Evolutionary conservation across 1,140 invertebrate genomes (phyloP).

Genomic region (Leptestheria dahalacensis): DNA sequence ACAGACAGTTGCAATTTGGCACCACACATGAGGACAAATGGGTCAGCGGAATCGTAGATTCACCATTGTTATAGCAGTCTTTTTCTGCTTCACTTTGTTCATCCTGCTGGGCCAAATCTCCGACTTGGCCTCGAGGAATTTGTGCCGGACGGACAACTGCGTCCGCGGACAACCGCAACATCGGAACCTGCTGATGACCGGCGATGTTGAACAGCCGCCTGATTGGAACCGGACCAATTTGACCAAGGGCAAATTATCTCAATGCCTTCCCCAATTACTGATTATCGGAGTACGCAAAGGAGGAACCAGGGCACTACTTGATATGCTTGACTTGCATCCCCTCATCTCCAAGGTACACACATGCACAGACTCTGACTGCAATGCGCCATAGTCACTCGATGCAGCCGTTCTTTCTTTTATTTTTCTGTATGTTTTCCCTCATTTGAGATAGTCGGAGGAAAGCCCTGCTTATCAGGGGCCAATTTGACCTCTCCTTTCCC

Average conservation of each 20-base stretch:
- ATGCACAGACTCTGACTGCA: too few species aligned
- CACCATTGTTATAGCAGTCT: not conserved
- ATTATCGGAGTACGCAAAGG: constrained; percentile 87
- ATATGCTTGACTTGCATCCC: constrained; percentile 79
- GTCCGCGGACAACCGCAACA: not conserved
- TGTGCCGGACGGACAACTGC: not conserved
- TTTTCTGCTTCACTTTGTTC: not conserved
- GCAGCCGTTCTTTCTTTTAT: too few species aligned
- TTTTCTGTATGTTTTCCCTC: too few species aligned
- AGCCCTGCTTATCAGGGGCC: too few species aligned
- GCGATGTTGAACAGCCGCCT: not conserved
- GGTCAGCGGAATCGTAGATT: not conserved
- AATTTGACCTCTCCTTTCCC: too few species aligned
- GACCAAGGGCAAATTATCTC: not conserved
- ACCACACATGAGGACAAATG: too few species aligned
- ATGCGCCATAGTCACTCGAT: too few species aligned
- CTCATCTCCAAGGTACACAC: constrained; percentile 65
- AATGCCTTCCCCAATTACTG: constrained; percentile 54
- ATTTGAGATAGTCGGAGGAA: too few species aligned
- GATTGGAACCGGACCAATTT: not conserved
- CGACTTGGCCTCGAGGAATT: not conserved
- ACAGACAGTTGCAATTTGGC: too few species aligned
- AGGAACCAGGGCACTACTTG: constrained; percentile 69
- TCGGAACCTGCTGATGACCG: not conserved
- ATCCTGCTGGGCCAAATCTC: not conserved